Evolutionary conservation across 37 sponge, comb jelly and placozoan species (phyloP).

Genomic region (Ephydatia muelleri): DNA sequence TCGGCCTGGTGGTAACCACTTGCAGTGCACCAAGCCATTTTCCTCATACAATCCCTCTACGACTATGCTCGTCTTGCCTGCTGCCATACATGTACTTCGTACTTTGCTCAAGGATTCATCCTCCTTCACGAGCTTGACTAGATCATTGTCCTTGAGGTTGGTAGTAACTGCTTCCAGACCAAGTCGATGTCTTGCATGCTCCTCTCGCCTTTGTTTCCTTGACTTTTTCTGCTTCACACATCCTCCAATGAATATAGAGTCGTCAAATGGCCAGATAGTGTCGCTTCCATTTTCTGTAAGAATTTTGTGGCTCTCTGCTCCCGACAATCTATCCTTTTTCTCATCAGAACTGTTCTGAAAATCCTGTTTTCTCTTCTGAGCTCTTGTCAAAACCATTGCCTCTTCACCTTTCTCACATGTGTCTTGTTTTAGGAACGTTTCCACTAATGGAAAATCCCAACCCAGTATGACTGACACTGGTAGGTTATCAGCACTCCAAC

Average conservation of each 20-base stretch:
- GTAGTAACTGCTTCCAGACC: no score
- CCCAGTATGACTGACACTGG: conserved; percentile 40
- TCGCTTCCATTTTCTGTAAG: neutral
- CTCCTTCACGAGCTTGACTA: no score
- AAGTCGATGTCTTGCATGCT: no score
- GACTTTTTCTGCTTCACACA: no score
- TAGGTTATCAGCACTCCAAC: conserved; percentile 21
- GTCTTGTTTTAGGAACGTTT: neutral
- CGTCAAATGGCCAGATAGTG: no score
- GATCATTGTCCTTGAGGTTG: no score
- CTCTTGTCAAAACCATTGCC: conserved; percentile 21
- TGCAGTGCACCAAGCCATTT: neutral
- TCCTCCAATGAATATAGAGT: no score
- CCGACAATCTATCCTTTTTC: neutral
- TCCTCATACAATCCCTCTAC: neutral
- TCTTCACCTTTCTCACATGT: neutral
- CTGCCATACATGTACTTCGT: neutral
- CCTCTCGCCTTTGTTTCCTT: no score
- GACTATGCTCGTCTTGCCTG: neutral
- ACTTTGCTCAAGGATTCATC: neutral
- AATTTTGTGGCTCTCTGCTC: conserved; percentile 4
- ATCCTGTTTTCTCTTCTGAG: conserved; percentile 17
- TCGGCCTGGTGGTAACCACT: neutral
- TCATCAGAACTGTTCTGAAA: neutral
- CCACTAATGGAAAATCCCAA: conserved; percentile 36